These are phyloP conservation scores for Microtus pennsylvanicus DNA, from an alignment of 2,113 vertebrate genomes.

Conservation along the genomic window DNA sequence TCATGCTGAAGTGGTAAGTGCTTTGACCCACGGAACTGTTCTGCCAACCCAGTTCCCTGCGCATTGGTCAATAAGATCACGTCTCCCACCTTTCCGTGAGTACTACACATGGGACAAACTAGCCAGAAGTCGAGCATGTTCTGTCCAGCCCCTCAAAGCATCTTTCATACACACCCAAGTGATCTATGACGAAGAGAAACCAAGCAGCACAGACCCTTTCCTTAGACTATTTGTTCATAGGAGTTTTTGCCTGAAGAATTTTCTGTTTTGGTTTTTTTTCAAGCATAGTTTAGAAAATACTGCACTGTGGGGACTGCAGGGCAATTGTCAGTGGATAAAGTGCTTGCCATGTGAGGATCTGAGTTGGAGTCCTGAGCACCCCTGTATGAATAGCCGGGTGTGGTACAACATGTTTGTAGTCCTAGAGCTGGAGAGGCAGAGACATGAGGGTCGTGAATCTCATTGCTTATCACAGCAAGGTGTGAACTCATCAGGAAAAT, in stretches of 20 bases:
- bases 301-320: background rate
- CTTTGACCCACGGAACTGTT: background rate
- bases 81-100: background rate
- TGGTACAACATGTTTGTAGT: too few relatives aligned
- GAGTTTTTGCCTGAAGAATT: background rate
- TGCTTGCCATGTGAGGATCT: background rate
- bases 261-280: background rate
- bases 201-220: background rate
- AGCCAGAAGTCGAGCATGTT: background rate
- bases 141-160: background rate
- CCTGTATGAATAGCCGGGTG: background rate
- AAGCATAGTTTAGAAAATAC: background rate
- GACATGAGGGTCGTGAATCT: too few relatives aligned
- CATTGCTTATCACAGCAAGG: background rate
- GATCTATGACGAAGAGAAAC: background rate
- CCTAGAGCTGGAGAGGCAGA: background rate
- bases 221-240: background rate
- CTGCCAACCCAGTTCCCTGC: background rate
- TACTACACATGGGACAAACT: background rate
- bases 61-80: background rate
- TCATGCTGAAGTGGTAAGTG: background rate
- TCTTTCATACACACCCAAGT: background rate
- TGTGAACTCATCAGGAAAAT: background rate
- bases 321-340: background rate
- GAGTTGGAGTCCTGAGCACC: background rate